Evolutionary conservation across 2,888 invertebrate species (phyloP), one percentile per base, ranked within the genome.

Genomic region (Encarsia formosa): DNA sequence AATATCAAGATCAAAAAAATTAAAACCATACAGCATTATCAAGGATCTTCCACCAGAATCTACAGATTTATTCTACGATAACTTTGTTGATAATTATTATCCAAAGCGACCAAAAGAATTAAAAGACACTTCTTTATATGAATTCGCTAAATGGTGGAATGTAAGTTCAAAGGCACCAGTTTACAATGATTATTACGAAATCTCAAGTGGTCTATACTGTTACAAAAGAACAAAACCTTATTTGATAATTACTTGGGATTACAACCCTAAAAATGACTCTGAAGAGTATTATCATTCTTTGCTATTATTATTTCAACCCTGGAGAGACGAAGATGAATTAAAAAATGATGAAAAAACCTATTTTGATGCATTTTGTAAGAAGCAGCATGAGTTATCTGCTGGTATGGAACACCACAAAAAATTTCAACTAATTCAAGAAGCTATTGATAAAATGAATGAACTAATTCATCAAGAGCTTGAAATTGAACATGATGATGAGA

Each of bases 1-100:
- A 39, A 38, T 53, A 23, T 41, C 55, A 5, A 46, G 59, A 31
- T 49, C 40, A 41, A 47, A 42, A 41, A 60, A 57, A 45, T 29
- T 60, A 8, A 60, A 60, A 49, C 16, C 46, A 16, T 31, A 24
- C 18, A 20, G 29, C 35, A 49, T 56, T 42, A 54, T 60, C 24
- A 42, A 49, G 44, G 26, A 48, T 15, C 40, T 61, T 29, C 19
- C 49, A 34, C 6, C 26, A 8, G 23, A 31, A n/a, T n/a, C n/a
- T n/a, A n/a, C n/a, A n/a, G n/a, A n/a, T n/a, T n/a, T n/a, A n/a
- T n/a, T n/a, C n/a, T 44, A 32, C n/a, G 23, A 44, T 16, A 23
- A 20, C 1, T 34, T 34, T 2, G 9, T 34, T 11, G 34, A 44
- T 34, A 19, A 23, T 42, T 6, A 34, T 23, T 44, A 34, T 44